Percentiles rank a stretch among this genome's conserved stretches.
Conservation (phyloP, 2,797 vertebrate genomes). For the Coreius guichenoti region DNA sequence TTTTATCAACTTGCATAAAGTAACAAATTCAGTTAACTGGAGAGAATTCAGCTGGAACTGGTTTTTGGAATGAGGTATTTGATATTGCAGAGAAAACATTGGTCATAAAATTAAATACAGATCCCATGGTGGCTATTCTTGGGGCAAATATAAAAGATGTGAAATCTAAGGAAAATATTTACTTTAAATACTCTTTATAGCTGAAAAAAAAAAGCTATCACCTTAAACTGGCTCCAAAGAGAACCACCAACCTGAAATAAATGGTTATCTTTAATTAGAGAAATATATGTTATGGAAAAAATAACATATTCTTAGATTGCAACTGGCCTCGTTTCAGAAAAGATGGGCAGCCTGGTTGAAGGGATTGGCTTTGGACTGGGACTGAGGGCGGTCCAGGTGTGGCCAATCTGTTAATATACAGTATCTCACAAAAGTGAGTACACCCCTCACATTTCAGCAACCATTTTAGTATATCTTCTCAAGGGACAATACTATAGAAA, state of each 20-base stretch:
- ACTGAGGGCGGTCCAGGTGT: too few species aligned
- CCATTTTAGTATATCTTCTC: too few species aligned
- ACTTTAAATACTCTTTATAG: neutral
- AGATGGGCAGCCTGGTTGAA: too few species aligned
- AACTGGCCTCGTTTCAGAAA: neutral
- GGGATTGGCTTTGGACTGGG: too few species aligned
- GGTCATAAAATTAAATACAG: neutral
- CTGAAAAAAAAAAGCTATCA: neutral
- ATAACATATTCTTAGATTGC: neutral
- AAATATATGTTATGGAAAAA: neutral
- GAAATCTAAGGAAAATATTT: neutral
- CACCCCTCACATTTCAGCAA: too few species aligned
- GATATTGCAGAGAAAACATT: neutral
- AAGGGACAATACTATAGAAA: too few species aligned
- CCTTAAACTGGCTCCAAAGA: neutral
- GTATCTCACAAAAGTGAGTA: too few species aligned
- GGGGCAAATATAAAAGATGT: too few species aligned
- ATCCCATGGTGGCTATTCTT: neutral
- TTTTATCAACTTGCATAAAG: neutral
- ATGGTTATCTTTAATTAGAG: neutral
- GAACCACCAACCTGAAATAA: neutral
- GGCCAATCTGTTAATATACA: too few species aligned
- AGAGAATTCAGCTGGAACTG: neutral
- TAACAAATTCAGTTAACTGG: neutral
- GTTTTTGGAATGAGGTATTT: neutral